Evolutionary conservation across 1,140 invertebrate species (phyloP).

Genomic region (Geopemphigus sp.): DNA sequence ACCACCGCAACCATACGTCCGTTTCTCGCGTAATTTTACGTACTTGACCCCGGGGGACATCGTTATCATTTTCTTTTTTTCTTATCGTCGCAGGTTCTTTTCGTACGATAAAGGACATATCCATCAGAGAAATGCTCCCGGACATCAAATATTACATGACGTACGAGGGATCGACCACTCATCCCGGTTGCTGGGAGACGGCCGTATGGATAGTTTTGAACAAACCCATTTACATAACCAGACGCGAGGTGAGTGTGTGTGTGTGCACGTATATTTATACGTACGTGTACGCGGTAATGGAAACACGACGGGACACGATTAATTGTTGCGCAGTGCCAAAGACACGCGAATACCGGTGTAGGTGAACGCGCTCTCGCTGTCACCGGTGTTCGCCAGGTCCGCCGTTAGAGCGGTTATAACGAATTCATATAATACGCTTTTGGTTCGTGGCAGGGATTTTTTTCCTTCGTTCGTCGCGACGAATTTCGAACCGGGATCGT

Average conservation of each 20-base stretch:
- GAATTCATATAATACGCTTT: too few species aligned
- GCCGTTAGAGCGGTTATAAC: not conserved
- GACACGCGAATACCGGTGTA: not conserved
- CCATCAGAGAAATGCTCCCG: conserved; percentile 77
- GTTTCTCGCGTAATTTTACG: not conserved
- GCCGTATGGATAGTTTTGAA: conserved; percentile 94
- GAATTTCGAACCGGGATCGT: not conserved
- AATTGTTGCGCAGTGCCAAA: not conserved
- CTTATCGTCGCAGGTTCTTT: conserved; percentile 55
- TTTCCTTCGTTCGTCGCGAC: too few species aligned
- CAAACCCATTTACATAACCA: conserved; percentile 93
- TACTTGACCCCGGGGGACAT: too few species aligned
- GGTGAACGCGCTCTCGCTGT: not conserved
- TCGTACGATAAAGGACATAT: conserved; percentile 77
- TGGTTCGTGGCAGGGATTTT: too few species aligned
- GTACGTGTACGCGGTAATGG: not conserved
- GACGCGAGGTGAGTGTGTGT: conserved; percentile 73
- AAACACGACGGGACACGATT: conserved; percentile 29
- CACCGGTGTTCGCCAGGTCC: not conserved
- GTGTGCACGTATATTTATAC: too few species aligned
- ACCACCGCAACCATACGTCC: too few species aligned
- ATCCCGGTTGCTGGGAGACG: conserved; percentile 90
- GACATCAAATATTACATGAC: conserved; percentile 90
- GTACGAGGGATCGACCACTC: conserved; percentile 96
- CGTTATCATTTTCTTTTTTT: not conserved